Evolutionary conservation across 1,140 invertebrate genomes (phyloP), one percentile per base, ranked within the genome.

Genomic region (Atta texana): DNA sequence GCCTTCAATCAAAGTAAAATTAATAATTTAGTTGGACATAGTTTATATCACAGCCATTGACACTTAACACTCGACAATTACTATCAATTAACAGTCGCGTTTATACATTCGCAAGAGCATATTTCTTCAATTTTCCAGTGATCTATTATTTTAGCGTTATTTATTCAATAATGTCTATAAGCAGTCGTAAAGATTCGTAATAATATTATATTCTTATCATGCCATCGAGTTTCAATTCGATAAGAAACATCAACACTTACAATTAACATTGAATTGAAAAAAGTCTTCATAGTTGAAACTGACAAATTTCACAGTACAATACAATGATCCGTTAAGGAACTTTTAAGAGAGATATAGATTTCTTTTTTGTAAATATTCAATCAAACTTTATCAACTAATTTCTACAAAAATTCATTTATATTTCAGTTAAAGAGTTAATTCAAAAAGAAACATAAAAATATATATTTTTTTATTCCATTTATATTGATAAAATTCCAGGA

Each of bases 11-110:
- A 64, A 77, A 63, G 21, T 39, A 44, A 76, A 39, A 21, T 63
- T 77, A 44, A 77, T 64, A 63, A 59, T 49, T 61, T 64, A 63
- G 75, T 63, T 5, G 55, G 18, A 63, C n/a, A 44, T 59, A 44
- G 39, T 49, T 77, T 63, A 63, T 21, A 77, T 77, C 75, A 77
- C 75, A 77, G 75, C 39, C 75, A 64, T 64, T 77, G 24, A 49
- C 57, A 77, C 5, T 74, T 74, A 74, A 74, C 51, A 74, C 6
- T 77, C 16, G 10, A 61, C 7, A 49, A 63, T 77, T 64, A 63
- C 8, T 64, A 53, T 55, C 10, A 77, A 49, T 63, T 49, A 44
- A 77, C 12, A 49, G 8, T 14, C 21, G 16, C 3, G 3, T 74
- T 74, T 39, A 59, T 21, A 74, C 2, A 63, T 63, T 44, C 24